A percentile compares a stretch with the other conserved stretches of the same genome.
phyloP scores from a whole-genome alignment of 2,888 invertebrate species.

The Synanthedon formicaeformis region DNA sequence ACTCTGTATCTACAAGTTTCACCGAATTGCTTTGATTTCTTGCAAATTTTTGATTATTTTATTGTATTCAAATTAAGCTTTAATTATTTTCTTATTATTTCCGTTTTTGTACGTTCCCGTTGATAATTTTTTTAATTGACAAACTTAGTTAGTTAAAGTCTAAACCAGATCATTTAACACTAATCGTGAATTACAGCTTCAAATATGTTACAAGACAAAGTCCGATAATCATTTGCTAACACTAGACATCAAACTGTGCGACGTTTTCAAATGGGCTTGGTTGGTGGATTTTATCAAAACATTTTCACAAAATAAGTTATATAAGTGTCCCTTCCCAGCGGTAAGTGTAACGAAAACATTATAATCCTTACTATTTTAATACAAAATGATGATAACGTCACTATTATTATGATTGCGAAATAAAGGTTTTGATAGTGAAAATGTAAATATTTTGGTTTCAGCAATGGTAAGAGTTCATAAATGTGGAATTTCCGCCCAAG shows the following conservation, averaged over 20 bases:
- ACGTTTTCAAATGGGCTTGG: constrained; percentile 2
- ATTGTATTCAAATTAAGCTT: too few relatives aligned
- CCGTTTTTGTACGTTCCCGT: too few relatives aligned
- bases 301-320: constrained; percentile 1
- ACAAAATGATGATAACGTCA: too few relatives aligned
- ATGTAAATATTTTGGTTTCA: constrained; percentile 1
- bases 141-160: too few relatives aligned
- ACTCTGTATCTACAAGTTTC: too few relatives aligned
- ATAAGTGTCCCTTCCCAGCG: constrained; percentile 1
- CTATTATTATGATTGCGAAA: too few relatives aligned
- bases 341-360: background rate
- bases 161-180: too few relatives aligned
- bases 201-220: background rate
- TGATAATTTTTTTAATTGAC: too few relatives aligned
- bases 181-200: background rate
- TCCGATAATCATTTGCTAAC: background rate
- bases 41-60: too few relatives aligned
- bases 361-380: background rate
- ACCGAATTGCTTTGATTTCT: too few relatives aligned
- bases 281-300: constrained; percentile 2
- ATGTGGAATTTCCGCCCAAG: constrained; percentile 7
- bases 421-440: too few relatives aligned
- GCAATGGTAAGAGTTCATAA: constrained; percentile 6
- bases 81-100: too few relatives aligned
- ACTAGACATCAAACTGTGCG: constrained; percentile 1